Evolutionary conservation across 1,140 invertebrate genomes (phyloP).

Genomic region (Drosophila leontia): DNA sequence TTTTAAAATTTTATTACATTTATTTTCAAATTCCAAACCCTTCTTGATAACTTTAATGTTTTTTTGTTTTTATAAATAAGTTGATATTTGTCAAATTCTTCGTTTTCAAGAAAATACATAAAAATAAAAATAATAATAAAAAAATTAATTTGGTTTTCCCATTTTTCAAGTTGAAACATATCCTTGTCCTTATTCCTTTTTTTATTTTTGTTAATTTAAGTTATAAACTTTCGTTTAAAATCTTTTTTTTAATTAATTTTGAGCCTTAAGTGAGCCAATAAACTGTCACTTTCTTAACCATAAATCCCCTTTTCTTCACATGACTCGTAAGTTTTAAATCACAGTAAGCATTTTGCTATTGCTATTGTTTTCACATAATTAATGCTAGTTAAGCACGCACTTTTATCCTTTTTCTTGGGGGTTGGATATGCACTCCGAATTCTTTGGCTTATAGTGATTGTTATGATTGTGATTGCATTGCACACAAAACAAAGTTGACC

Average conservation of each 20-base stretch:
- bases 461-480: slow-evolving; percentile 20
- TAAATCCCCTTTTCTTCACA: neutral
- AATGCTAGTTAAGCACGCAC: slow-evolving; percentile 15
- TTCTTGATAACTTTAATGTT: too few species aligned
- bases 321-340: slow-evolving; percentile 20
- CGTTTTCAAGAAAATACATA: neutral
- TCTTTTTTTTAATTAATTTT: neutral
- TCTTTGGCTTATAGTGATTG: neutral
- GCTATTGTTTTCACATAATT: neutral
- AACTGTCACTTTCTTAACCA: slow-evolving; percentile 8
- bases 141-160: too few species aligned
- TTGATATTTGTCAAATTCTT: neutral
- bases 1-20: neutral
- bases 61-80: neutral
- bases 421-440: neutral
- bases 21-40: neutral
- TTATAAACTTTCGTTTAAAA: neutral
- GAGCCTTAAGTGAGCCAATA: neutral
- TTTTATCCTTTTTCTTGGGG: slow-evolving; percentile 15
- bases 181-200: too few species aligned
- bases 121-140: neutral
- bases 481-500: slow-evolving; percentile 30
- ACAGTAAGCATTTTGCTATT: neutral
- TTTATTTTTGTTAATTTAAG: too few species aligned
- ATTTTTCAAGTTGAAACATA: too few species aligned